These are phyloP conservation scores for Galleria mellonella DNA, from an alignment of 1,140 invertebrate species.

Conservation along the genomic window DNA sequence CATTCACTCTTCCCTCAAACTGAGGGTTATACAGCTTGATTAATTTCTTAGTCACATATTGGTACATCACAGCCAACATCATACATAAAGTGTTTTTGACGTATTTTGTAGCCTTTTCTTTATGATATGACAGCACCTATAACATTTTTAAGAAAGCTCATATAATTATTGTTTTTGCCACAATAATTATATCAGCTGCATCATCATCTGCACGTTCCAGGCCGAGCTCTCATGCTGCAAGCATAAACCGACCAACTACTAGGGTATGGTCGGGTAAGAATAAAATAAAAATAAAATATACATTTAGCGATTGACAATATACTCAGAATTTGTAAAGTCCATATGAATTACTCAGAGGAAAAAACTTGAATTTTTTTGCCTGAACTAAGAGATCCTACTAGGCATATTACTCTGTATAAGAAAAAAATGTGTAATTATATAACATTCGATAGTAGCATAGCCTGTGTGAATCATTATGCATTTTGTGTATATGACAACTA, in stretches of 20 bases:
- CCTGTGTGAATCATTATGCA: too few species aligned
- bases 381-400: too few species aligned
- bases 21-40: slow-evolving; percentile 57
- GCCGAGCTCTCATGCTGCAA: slow-evolving; percentile 88
- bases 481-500: too few species aligned
- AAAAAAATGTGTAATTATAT: too few species aligned
- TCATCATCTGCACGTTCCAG: slow-evolving; percentile 86
- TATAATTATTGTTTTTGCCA: slow-evolving; percentile 81
- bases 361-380: too few species aligned
- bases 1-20: slow-evolving; percentile 62
- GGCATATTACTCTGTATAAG: too few species aligned
- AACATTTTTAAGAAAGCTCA: slow-evolving; percentile 86
- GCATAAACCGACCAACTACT: slow-evolving; percentile 84
- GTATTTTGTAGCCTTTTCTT: slow-evolving; percentile 81
- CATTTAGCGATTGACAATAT: neutral
- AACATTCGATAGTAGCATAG: too few species aligned
- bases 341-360: too few species aligned
- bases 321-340: too few species aligned
- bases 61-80: slow-evolving; percentile 82
- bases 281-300: slow-evolving; percentile 70
- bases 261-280: slow-evolving; percentile 85
- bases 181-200: slow-evolving; percentile 83
- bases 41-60: slow-evolving; percentile 81
- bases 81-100: slow-evolving; percentile 81
- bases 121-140: slow-evolving; percentile 81